Evolutionary conservation across 2,797 vertebrate genomes (phyloP), one percentile per base, ranked within the genome.

Genomic region (Coendou prehensilis): DNA sequence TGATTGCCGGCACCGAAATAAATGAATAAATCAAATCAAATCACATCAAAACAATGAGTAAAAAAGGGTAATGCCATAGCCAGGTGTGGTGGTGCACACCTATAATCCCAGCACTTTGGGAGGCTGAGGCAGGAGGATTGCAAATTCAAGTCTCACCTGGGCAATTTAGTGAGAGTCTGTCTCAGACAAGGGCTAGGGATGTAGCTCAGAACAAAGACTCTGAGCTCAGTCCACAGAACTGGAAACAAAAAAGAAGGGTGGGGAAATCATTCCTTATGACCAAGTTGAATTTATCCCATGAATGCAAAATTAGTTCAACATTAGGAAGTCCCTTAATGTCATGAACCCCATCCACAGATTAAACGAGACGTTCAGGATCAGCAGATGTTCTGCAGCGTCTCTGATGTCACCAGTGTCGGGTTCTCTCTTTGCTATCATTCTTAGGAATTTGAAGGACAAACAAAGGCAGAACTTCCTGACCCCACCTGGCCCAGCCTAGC

Each of bases 211-310:
- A 17, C 30, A 20, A 78, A 78, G 37, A 47, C 28, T 6, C 47
- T 52, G 13, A 47, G 47, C 47, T 78, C 47, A 52, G 28, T 52
- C 28, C 45, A 30, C 26, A 52, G 28, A 33, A 50, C 47, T 30
- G 41, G 41, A 47, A 28, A 28, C 18, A 76, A 63, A 52, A 52
- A 28, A 81, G 69, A 64, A 78, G 8, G 7, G 75, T 17, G 8
- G 23, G 26, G 47, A 71, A 57, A 61, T 50, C 80, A 54, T 69
- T 92, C 23, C 41, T 87, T 23, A 76, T 69, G 75, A 91, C 45
- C 20, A 83, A 52, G 23, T 90, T 91, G 59, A 45, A 18, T 87
- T 92, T 64, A 76, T 93, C 45, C 45, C 33, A 93, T 61, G 56
- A 83, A 79, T 57, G 47, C 69, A 83, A 91, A 71, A 69, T 88